These are phyloP conservation scores for Cassiopea xamachana DNA, from an alignment of 30 jellyfish, hydroid and myxozoan genomes.

Conservation along the genomic window DNA sequence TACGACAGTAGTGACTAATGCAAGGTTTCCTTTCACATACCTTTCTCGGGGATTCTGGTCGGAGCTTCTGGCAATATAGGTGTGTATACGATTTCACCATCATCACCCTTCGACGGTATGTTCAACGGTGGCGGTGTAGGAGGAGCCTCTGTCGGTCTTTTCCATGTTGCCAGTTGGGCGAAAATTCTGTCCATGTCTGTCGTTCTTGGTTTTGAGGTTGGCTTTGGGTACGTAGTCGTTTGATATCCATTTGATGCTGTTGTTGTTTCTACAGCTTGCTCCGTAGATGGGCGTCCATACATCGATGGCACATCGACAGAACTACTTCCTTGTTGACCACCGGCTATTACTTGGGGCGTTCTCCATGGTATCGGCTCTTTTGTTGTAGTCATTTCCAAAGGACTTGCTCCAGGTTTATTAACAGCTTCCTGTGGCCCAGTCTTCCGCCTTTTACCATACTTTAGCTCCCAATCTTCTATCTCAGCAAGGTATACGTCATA, in stretches of 20 bases:
- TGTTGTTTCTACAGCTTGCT: slow-evolving; percentile 18
- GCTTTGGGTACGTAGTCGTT: slow-evolving; percentile 7
- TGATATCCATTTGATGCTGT: slow-evolving; percentile 17
- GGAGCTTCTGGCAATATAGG: slow-evolving; percentile 75
- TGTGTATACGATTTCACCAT: slow-evolving; percentile 37
- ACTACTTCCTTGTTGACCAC: slow-evolving; percentile 3
- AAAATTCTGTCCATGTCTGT: slow-evolving; percentile 44
- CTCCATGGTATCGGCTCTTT: slow-evolving; percentile 59
- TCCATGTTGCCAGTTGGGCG: slow-evolving; percentile 51
- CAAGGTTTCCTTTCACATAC: background rate
- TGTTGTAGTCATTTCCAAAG: slow-evolving; percentile 22
- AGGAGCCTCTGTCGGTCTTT: slow-evolving; percentile 53
- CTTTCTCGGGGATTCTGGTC: slow-evolving; percentile 9
- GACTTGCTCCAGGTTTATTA: slow-evolving; percentile 35
- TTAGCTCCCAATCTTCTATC: slow-evolving; percentile 67
- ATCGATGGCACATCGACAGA: slow-evolving; percentile 31
- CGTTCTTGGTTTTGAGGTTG: slow-evolving; percentile 42
- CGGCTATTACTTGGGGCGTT: slow-evolving; percentile 50
- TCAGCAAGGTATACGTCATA: slow-evolving; percentile 58
- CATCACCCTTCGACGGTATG: slow-evolving; percentile 60
- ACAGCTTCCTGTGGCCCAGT: slow-evolving; percentile 66
- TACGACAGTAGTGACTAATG: background rate
- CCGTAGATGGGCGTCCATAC: slow-evolving; percentile 32
- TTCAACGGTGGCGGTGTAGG: slow-evolving; percentile 33
- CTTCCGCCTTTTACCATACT: slow-evolving; percentile 32